Base-by-base conservation (phyloP, 2,888 invertebrate genomes). In the Drosophila greeni region DNA sequence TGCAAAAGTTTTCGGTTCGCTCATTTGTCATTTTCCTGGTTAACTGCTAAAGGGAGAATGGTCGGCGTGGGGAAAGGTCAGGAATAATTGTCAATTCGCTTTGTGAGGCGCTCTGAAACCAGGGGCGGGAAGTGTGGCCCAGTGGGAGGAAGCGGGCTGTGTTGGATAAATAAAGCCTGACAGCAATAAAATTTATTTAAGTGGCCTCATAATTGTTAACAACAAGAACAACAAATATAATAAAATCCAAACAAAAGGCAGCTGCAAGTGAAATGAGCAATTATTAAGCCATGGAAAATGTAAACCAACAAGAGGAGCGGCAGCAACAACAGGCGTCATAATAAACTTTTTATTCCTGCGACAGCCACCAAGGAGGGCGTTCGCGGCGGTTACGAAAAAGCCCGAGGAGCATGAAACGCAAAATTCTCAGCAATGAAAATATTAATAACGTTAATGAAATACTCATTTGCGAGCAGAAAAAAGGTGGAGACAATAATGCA, bases 361-460 rank as follows among this genome's bases (percentile, higher is more conserved):
- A 37, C 37, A 18, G 52, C 24, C 23, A 43, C 8, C 23, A 23
- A 8, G 39, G 47, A 23, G 29, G 8, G n/a, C 23, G 36, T 29
- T 42, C 5, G 20, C 6, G 16, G 51, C 23, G 16, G 20, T 20
- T 36, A 9, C 16, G 45, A 53, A 40, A 55, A 36, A 51, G 59
- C 64, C 49, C 11, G 39, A 47, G 33, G 31, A 31, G 45, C 66
- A 48, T 20, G 66, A 51, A 70, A 75, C 56, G 60, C 67, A 72
- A 73, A 76, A 71, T 61, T 70, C 77, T 75, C 70, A 71, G 75
- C 71, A 73, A 79, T 79, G 83, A 69, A 80, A 80, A 79, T 79
- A 80, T 79, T 82, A 79, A 79, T 80, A 79, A 82, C 75, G 77
- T 76, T 79, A 79, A 79, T 79, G 79, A 79, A 82, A 79, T 79